These are phyloP conservation scores for Alviniconcha marisindica DNA, from an alignment of 1,140 invertebrate genomes.

Conservation along the genomic window DNA sequence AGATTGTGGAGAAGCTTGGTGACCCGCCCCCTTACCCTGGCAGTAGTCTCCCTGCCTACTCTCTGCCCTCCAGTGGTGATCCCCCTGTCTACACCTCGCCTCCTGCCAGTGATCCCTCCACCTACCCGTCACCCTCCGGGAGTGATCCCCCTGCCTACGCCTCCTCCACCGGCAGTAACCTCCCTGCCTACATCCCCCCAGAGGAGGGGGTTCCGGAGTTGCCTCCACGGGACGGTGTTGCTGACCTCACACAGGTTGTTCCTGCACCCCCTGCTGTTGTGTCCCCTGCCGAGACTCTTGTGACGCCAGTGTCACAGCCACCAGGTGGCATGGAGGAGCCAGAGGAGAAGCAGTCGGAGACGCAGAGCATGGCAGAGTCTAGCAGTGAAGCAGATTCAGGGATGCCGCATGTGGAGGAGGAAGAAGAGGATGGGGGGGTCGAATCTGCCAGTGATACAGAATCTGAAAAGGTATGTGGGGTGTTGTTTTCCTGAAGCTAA, in stretches of 20 bases:
- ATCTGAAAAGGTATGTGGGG: constrained; percentile 55
- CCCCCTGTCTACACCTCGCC: not conserved
- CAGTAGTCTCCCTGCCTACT: not conserved
- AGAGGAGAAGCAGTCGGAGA: not conserved
- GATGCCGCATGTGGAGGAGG: not conserved
- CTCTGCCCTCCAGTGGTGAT: too few relatives aligned
- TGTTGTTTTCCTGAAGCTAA: constrained; percentile 30
- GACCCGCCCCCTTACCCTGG: constrained; percentile 50
- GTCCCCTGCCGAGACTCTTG: not conserved
- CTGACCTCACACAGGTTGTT: constrained; percentile 9
- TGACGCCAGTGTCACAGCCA: not conserved
- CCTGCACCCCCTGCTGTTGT: not conserved
- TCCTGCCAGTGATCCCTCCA: too few relatives aligned
- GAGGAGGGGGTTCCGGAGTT: constrained; percentile 3
- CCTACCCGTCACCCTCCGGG: constrained; percentile 46
- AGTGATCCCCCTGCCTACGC: not conserved
- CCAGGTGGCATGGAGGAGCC: not conserved
- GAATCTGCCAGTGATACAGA: constrained; percentile 62
- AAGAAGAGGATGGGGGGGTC: constrained; percentile 38
- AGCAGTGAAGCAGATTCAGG: not conserved
- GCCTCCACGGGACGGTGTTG: not conserved
- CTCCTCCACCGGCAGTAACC: too few relatives aligned
- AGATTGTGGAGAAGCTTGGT: constrained; percentile 45
- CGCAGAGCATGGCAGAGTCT: constrained; percentile 8
- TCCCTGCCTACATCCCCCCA: not conserved